Evolutionary conservation across 2,888 invertebrate genomes (phyloP), one percentile per base, ranked within the genome.

Genomic region (Brachypalpus laphriformis): DNA sequence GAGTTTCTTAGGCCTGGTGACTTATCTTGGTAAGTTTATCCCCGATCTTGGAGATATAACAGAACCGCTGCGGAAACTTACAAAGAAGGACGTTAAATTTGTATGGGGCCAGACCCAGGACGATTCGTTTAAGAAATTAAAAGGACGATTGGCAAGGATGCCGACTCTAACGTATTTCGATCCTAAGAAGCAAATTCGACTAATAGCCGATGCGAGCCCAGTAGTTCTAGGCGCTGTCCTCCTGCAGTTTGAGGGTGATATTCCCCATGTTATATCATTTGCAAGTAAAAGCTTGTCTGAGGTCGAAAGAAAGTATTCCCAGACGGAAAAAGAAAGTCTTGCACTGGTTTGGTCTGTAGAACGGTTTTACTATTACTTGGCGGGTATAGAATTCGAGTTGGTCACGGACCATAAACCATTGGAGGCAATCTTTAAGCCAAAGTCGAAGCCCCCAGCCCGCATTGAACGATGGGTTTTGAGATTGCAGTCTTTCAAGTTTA

Each of bases 11-110:
- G 74, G 82, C 5, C 25, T 82, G n/a, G 78, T 86, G 2, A 80
- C 82, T 6, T 87, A 82, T 47, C 61, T 85, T 20, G 83, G 81
- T 7, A 87, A 85, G 63, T 86, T 86, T 40, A 70, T 86, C 34
- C 81, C 82, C 9, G 85, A 87, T 31, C 25, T 86, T 22, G 72
- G 61, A 7, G 61, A 85, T 47, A 63, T 57, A 14, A 87, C 83
- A 7, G 81, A 86, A 40, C 78, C 83, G 20, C 54, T 82, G 3
- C 59, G 87, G 49, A 45, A 42, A 2, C 25, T 83, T 6, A 56
- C 75, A 14, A 86, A 85, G 57, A 47, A 65, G 40, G 63, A 85
- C 18, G 45, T 56, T 20, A 70, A 81, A 72, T 87, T 87, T 66
- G 31, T 57, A 11, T 87, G 87, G 87, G 68, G 57, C 9, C n/a